phyloP scores from a whole-genome alignment of 2,888 invertebrate species.

The Hydrotaea cyrtoneurina region DNA sequence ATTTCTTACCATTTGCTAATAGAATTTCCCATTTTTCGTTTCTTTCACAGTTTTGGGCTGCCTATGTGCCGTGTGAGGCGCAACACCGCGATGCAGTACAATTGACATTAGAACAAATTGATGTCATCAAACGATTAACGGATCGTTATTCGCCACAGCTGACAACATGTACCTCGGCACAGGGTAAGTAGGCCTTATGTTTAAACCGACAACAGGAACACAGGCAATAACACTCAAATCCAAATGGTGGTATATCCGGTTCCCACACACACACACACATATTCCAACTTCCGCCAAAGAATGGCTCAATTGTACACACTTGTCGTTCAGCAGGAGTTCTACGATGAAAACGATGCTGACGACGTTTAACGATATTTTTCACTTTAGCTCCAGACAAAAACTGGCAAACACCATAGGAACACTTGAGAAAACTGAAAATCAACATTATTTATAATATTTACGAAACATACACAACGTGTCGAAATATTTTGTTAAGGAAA shows the following conservation, averaged over 20 bases:
- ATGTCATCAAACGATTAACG: conserved; percentile 86
- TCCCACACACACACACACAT: background rate
- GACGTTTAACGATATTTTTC: background rate
- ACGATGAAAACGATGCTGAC: background rate
- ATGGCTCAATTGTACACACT: background rate
- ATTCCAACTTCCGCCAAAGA: background rate
- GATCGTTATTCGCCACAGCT: conserved; percentile 85
- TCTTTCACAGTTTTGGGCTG: conserved; percentile 86
- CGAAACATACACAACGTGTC: conserved; percentile 31
- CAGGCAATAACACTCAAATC: background rate
- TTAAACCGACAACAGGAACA: background rate
- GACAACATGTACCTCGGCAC: conserved; percentile 85
- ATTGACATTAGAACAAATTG: conserved; percentile 87
- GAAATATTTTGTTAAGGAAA: conserved; percentile 15
- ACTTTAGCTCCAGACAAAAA: background rate
- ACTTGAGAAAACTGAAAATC: conserved; percentile 15
- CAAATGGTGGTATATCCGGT: background rate
- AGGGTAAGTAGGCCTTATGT: conserved; percentile 82
- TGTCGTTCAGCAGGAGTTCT: background rate
- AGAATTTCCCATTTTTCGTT: background rate
- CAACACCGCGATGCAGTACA: conserved; percentile 88
- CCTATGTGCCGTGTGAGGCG: conserved; percentile 86
- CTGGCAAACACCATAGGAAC: background rate
- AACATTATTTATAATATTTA: conserved; percentile 31
- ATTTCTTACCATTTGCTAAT: no score